These are phyloP conservation scores for Epirrhoe tristata DNA, from an alignment of 2,888 invertebrate species.

Conservation along the genomic window DNA sequence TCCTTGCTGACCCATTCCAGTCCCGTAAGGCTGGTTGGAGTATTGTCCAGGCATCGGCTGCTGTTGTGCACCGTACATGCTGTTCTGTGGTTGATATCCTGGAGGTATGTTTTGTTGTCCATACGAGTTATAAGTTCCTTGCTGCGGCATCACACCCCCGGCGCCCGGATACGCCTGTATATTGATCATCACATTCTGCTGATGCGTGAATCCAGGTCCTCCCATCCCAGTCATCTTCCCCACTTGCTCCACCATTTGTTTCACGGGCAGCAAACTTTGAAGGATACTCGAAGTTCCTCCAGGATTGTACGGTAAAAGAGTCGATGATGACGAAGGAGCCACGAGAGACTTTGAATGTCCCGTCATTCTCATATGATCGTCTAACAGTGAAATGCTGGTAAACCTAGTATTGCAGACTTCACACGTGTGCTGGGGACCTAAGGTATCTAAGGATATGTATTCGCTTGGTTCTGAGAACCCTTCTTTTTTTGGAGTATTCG, in stretches of 20 bases:
- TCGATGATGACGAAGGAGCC: slow-evolving; percentile 59
- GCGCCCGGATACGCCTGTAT: slow-evolving; percentile 87
- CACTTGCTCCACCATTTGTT: slow-evolving; percentile 79
- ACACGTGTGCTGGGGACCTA: slow-evolving; percentile 86
- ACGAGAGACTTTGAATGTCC: slow-evolving; percentile 83
- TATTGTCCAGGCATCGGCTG: slow-evolving; percentile 70
- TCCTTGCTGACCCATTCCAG: slow-evolving; percentile 56
- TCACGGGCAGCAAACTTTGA: slow-evolving; percentile 75
- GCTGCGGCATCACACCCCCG: slow-evolving; percentile 77
- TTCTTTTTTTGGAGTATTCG: slow-evolving; percentile 72
- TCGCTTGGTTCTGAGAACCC: slow-evolving; percentile 79
- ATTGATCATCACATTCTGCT: slow-evolving; percentile 88
- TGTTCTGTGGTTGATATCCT: slow-evolving; percentile 61
- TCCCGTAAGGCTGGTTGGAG: slow-evolving; percentile 59
- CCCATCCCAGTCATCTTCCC: slow-evolving; percentile 73
- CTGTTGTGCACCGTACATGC: slow-evolving; percentile 73
- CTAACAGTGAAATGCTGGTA: slow-evolving; percentile 81
- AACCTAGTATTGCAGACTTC: slow-evolving; percentile 87
- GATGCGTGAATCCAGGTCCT: slow-evolving; percentile 80
- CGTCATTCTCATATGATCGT: slow-evolving; percentile 82
- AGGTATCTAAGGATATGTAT: slow-evolving; percentile 87
- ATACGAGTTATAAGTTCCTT: slow-evolving; percentile 71
- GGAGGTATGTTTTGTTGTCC: slow-evolving; percentile 73
- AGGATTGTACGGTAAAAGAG: slow-evolving; percentile 70
- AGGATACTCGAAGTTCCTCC: slow-evolving; percentile 66